These are phyloP conservation scores for Pogonomyrmex barbatus DNA, from an alignment of 1,140 invertebrate species.

Conservation along the genomic window DNA sequence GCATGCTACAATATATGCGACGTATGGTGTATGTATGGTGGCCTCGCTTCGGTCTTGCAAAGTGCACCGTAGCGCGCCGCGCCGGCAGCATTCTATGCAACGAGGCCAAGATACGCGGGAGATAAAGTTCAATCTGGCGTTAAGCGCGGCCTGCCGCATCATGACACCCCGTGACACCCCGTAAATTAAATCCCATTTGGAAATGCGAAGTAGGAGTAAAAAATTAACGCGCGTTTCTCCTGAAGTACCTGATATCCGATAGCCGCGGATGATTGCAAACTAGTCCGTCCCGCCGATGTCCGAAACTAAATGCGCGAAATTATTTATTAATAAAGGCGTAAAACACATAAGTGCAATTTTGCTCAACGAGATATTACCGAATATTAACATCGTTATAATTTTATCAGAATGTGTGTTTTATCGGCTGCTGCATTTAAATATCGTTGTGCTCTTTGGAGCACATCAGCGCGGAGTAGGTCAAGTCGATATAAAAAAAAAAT, in stretches of 20 bases:
- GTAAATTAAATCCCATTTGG: not conserved
- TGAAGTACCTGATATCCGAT: no score
- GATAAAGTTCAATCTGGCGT: conserved; percentile 48
- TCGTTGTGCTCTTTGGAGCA: not conserved
- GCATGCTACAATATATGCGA: conserved; percentile 35
- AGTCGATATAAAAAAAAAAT: not conserved
- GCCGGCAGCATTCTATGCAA: conserved; percentile 58
- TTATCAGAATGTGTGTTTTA: not conserved
- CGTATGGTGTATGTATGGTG: conserved; percentile 1
- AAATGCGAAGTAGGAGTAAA: not conserved
- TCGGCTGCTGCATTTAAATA: not conserved
- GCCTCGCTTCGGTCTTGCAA: conserved; percentile 55
- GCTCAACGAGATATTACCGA: no score
- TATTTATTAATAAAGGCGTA: no score
- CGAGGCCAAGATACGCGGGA: conserved; percentile 25
- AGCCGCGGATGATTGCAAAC: no score
- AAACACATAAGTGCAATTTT: no score
- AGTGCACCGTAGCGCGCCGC: conserved; percentile 51
- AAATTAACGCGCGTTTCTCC: not conserved
- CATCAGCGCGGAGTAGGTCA: not conserved
- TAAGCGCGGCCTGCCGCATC: conserved; percentile 19
- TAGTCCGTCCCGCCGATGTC: no score
- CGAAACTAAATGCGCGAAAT: no score
- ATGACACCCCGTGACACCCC: not conserved
- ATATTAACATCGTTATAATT: not conserved